Evolutionary conservation across 1,140 invertebrate species (phyloP).

Genomic region (Zaprionus taronus): DNA sequence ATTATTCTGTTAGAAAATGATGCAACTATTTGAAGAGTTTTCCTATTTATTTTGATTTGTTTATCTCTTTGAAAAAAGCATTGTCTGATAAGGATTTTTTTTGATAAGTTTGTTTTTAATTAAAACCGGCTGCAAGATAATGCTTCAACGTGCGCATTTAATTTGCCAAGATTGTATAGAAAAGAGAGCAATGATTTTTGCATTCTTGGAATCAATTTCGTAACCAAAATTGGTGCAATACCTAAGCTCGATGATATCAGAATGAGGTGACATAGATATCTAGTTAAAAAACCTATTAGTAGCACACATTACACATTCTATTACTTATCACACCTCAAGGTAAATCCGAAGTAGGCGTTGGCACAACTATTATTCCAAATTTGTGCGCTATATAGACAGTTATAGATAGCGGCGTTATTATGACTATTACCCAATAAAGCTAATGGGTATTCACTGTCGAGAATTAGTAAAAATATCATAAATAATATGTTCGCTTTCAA

Average conservation of each 20-base stretch:
- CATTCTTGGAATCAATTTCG: neutral
- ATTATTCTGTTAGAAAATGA: neutral
- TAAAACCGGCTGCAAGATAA: slow-evolving; percentile 26
- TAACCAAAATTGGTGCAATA: neutral
- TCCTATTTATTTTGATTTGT: neutral
- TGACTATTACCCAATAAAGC: slow-evolving; percentile 26
- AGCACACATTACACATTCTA: slow-evolving; percentile 2
- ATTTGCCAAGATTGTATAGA: slow-evolving; percentile 9
- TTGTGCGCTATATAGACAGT: neutral
- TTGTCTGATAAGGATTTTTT: slow-evolving; percentile 32
- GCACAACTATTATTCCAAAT: slow-evolving; percentile 13
- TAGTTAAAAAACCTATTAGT: slow-evolving; percentile 6
- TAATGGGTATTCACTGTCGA: slow-evolving; percentile 31
- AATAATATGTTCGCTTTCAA: slow-evolving; percentile 20
- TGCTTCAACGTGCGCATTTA: neutral
- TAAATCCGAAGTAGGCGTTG: slow-evolving; percentile 13
- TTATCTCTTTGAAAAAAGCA: neutral
- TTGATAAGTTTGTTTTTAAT: slow-evolving; percentile 39
- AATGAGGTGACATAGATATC: neutral
- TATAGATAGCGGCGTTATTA: slow-evolving; percentile 23
- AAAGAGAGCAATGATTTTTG: neutral
- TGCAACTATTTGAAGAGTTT: neutral
- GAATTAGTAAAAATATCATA: slow-evolving; percentile 25
- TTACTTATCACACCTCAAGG: slow-evolving; percentile 12
- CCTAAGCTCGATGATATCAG: neutral